A percentile compares a stretch with the other conserved stretches of the same genome.
These are phyloP conservation scores for Rhinoderma darwinii DNA, from an alignment of 2,113 vertebrate genomes.

Conservation along the genomic window DNA sequence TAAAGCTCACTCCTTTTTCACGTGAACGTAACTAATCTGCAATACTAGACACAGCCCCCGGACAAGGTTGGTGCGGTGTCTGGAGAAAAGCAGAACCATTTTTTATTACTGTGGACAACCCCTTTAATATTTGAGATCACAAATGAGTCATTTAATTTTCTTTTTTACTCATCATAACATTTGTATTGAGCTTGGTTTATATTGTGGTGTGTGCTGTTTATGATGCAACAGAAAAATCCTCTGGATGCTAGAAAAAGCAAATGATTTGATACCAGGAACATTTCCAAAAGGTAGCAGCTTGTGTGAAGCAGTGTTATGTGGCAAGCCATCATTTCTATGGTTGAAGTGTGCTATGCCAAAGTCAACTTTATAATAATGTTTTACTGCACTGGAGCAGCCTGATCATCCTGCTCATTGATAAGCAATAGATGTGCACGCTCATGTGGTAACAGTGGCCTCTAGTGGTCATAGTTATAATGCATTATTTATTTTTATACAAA, in stretches of 20 bases:
- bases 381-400: conserved; percentile 22
- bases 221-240: neutral
- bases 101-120: too few species aligned
- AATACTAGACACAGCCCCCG: too few species aligned
- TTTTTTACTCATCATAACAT: neutral
- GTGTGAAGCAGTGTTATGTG: conserved; percentile 6
- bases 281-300: conserved; percentile 39
- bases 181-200: neutral
- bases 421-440: neutral
- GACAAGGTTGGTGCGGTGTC: too few species aligned
- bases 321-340: conserved; percentile 13
- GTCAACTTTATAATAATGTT: conserved; percentile 35
- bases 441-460: conserved; percentile 51
- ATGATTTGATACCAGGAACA: neutral
- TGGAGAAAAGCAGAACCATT: too few species aligned
- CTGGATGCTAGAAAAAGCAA: neutral
- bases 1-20: too few species aligned
- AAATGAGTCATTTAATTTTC: neutral
- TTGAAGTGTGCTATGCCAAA: conserved; percentile 21
- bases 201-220: neutral
- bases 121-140: too few species aligned
- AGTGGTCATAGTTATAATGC: conserved; percentile 13
- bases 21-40: too few species aligned
- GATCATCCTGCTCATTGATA: conserved; percentile 7
- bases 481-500: neutral